Percentiles rank a stretch among this genome's conserved stretches.
These are phyloP conservation scores for Himalopsyche phryganea DNA, from an alignment of 1,140 invertebrate genomes.

Conservation along the genomic window DNA sequence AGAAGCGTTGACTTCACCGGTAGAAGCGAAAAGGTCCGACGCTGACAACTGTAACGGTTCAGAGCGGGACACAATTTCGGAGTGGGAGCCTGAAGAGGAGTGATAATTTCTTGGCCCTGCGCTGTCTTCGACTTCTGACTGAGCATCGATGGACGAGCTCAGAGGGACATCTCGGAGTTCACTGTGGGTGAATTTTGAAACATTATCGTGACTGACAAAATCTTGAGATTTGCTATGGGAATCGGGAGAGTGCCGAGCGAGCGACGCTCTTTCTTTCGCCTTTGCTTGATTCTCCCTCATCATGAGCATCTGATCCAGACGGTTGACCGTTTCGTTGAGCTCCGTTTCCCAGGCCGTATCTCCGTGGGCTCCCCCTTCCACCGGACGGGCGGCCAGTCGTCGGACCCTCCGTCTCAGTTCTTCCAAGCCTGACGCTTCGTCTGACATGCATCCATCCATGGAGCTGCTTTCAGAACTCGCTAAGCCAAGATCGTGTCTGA, in stretches of 20 bases:
- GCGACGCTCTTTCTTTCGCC: not conserved
- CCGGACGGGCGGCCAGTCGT: slow-evolving; percentile 58
- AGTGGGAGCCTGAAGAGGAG: too few relatives aligned
- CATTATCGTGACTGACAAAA: too few relatives aligned
- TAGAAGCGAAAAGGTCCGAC: too few relatives aligned
- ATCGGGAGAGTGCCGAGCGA: slow-evolving; percentile 1
- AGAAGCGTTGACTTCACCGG: too few relatives aligned
- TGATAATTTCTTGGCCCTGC: too few relatives aligned
- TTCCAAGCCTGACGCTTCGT: slow-evolving; percentile 48
- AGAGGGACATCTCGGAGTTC: too few relatives aligned
- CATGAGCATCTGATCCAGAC: slow-evolving; percentile 62
- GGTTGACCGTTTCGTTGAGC: slow-evolving; percentile 61
- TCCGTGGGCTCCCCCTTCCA: slow-evolving; percentile 59
- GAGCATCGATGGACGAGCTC: too few relatives aligned
- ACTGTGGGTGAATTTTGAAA: too few relatives aligned
- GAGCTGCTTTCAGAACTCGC: slow-evolving; percentile 4
- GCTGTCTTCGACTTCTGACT: too few relatives aligned
- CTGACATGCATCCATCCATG: slow-evolving; percentile 34
- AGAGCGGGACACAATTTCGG: too few relatives aligned
- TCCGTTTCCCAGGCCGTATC: slow-evolving; percentile 62
- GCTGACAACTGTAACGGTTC: too few relatives aligned
- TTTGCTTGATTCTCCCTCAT: slow-evolving; percentile 53
- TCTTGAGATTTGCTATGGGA: not conserved
- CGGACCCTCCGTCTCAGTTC: slow-evolving; percentile 57
- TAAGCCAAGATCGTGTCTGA: slow-evolving; percentile 25